Evolutionary conservation across 2,797 vertebrate species (phyloP).

Genomic region (Otolemur crassicaudatus): DNA sequence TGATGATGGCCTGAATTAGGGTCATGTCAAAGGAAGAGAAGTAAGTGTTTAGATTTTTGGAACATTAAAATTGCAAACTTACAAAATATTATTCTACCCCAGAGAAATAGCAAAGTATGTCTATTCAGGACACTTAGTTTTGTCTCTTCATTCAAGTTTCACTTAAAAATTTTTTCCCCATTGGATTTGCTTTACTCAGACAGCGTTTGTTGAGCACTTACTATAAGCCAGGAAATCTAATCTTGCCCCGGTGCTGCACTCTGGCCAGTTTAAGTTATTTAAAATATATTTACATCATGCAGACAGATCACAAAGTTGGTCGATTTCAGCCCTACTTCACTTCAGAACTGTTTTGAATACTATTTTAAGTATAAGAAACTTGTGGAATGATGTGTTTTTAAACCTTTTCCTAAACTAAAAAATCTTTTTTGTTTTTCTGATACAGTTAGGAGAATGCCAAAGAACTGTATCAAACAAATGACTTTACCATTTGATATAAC

Average conservation of each 20-base stretch:
- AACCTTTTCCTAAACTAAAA: not conserved
- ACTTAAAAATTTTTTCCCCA: not conserved
- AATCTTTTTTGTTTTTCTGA: conserved; percentile 28
- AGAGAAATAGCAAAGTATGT: not conserved
- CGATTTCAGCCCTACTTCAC: not conserved
- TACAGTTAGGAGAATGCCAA: not conserved
- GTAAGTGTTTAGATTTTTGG: not conserved
- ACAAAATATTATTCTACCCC: not conserved
- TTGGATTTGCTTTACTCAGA: not conserved
- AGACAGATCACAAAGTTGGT: not conserved
- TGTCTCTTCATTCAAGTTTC: conserved; percentile 2
- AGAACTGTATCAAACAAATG: not conserved
- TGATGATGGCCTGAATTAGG: not conserved
- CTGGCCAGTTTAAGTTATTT: not conserved
- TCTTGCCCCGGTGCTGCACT: not conserved
- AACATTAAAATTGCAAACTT: not conserved
- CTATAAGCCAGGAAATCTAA: not conserved
- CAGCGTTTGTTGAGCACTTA: not conserved
- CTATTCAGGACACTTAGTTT: conserved; percentile 27
- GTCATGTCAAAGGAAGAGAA: not conserved
- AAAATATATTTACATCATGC: not conserved
- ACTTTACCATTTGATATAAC: not conserved
- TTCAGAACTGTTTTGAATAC: not conserved
- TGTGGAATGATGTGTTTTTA: not conserved
- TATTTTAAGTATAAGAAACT: not conserved